Percentiles rank a stretch among this genome's conserved stretches.
Evolutionary conservation across 2,888 invertebrate genomes (phyloP).

Genomic region (Drosophila leonis): DNA sequence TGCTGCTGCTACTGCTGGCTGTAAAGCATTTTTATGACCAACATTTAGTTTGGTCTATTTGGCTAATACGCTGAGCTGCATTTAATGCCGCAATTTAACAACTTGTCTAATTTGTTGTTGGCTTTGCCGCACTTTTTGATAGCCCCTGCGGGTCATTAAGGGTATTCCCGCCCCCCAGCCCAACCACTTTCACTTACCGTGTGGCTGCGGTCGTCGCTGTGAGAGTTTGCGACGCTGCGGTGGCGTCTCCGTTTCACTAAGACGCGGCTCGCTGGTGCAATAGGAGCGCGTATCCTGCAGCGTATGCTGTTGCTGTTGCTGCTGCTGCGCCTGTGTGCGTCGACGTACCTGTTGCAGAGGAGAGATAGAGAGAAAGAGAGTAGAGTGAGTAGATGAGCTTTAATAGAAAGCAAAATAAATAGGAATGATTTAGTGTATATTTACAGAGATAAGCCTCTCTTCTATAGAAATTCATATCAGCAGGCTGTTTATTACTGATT

Average conservation of each 20-base stretch:
- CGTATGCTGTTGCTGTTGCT: conserved; percentile 83
- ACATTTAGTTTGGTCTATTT: conserved; percentile 56
- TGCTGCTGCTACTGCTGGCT: conserved; percentile 16
- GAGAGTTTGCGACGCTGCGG: conserved; percentile 86
- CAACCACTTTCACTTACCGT: conserved; percentile 74
- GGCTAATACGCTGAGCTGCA: conserved; percentile 55
- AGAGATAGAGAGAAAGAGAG: background rate
- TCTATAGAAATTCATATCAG: too few species aligned
- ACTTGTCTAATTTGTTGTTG: conserved; percentile 70
- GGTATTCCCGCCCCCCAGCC: conserved; percentile 8
- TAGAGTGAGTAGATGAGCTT: background rate
- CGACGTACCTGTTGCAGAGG: conserved; percentile 79
- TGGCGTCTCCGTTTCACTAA: conserved; percentile 88
- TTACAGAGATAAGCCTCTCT: too few species aligned
- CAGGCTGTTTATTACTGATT: too few species aligned
- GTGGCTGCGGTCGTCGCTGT: conserved; percentile 84
- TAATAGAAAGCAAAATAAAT: background rate
- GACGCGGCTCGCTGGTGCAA: conserved; percentile 88
- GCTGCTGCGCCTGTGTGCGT: conserved; percentile 83
- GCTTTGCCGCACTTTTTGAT: conserved; percentile 52
- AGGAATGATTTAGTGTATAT: too few species aligned
- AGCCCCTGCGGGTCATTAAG: conserved; percentile 52
- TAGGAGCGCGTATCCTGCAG: conserved; percentile 86
- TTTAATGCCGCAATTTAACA: conserved; percentile 62
- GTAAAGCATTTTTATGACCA: conserved; percentile 49